Conservation (phyloP, 2,888 invertebrate species). For the Eurytoma californica region DNA sequence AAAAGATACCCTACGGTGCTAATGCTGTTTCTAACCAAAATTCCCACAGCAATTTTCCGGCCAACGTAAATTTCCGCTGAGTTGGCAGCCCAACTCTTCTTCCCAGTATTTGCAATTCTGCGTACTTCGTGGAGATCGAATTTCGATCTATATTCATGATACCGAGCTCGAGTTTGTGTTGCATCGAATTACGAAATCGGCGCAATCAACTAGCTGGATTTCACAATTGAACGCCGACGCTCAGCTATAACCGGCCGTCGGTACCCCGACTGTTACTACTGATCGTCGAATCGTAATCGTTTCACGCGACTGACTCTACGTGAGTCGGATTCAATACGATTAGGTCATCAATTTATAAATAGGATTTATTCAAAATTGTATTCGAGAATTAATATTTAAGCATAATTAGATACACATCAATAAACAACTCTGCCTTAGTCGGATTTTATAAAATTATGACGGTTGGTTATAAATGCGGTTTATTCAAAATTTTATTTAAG, state of each 20-base stretch:
- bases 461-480: too few relatives aligned
- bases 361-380: too few relatives aligned
- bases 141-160: conserved; percentile 22
- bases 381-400: too few relatives aligned
- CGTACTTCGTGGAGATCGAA: conserved; percentile 1
- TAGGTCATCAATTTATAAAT: too few relatives aligned
- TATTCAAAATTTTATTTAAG: too few relatives aligned
- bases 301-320: too few relatives aligned
- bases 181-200: neutral
- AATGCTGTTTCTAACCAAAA: neutral
- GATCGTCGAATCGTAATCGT: neutral
- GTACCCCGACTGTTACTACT: conserved; percentile 3
- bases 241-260: neutral
- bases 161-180: neutral
- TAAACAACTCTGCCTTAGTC: too few relatives aligned
- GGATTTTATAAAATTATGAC: too few relatives aligned
- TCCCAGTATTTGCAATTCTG: conserved; percentile 9
- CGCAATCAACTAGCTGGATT: neutral
- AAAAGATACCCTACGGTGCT: too few relatives aligned
- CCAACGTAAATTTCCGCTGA: neutral
- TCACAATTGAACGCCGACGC: neutral
- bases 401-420: too few relatives aligned
- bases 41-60: neutral
- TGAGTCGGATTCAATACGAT: too few relatives aligned
- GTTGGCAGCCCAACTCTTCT: conserved; percentile 1